Evolutionary conservation across 1,140 invertebrate genomes (phyloP), one percentile per base, ranked within the genome.

Genomic region (Orussus abietinus): DNA sequence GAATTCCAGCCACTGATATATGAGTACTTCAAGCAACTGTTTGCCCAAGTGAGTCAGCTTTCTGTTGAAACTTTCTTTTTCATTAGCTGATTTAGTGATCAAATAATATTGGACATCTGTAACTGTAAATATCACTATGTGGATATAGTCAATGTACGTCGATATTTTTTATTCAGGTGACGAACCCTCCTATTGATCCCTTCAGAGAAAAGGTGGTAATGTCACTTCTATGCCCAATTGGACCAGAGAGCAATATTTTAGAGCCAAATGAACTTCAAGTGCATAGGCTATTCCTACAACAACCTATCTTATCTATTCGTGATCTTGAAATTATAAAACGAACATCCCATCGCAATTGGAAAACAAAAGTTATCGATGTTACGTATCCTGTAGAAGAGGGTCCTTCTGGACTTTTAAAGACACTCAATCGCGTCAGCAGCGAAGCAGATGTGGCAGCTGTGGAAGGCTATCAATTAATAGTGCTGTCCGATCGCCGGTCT

Each of bases 171-270:
- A 49, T 44, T 19, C 36, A 80, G 77, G 96, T 98, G 30, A 99
- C 96, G 46, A 99, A 99, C 77, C 96, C 96, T n/a, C 96, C 96
- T 3, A 98, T 99, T 51, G 96, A 99, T 80, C 96, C 96, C 25
- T 98, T 99, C 79, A 84, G 96, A 55, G 96, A 99, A 73, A 93
- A 92, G 68, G 91, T 98, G 47, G 95, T 99, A 34, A 99, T 99
- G 95, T 97, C 95, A 0, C 74, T 99, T 61, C 82, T 92, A 44
- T 90, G 88, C 58, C 89, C 89, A 0, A 85, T 92, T 56, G 90
- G 89, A 2, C 96, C 96, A 0, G 93, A 96, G 61, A 85, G 85
- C 1, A 99, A 99, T 72, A 89, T 98, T 41, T 75, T 99, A 41
- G 82, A 96, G 55, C 93, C 96, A 3, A 86, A 82, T 58, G 79